phyloP scores from a whole-genome alignment of 2,888 invertebrate species.

The Cybosia mesomella region DNA sequence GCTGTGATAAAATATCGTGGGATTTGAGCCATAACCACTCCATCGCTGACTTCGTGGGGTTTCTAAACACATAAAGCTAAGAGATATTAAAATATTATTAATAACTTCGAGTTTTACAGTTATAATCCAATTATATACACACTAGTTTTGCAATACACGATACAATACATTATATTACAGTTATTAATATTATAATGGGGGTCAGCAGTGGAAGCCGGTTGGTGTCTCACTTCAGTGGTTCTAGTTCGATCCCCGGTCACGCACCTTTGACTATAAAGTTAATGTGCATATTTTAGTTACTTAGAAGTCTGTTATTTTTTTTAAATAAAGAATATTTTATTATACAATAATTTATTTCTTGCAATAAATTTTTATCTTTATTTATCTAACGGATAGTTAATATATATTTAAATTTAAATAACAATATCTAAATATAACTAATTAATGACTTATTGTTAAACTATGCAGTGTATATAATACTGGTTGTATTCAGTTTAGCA shows the following conservation, averaged over 20 bases:
- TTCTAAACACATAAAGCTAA: background rate
- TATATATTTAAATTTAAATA: no score
- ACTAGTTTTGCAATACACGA: background rate
- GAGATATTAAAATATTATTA: background rate
- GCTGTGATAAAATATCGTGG: no score
- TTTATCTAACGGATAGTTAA: no score
- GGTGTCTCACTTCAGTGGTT: slow-evolving; percentile 10
- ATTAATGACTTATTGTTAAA: no score
- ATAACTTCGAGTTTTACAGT: background rate
- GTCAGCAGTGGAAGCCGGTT: background rate
- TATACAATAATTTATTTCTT: background rate
- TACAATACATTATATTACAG: background rate
- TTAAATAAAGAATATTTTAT: no score
- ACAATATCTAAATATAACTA: no score
- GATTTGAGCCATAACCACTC: no score
- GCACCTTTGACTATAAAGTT: background rate
- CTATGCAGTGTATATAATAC: no score
- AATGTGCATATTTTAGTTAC: background rate
- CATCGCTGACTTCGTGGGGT: no score
- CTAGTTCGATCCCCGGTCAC: slow-evolving; percentile 14
- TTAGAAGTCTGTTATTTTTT: background rate
- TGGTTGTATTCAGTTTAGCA: no score
- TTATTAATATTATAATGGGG: background rate
- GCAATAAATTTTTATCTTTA: background rate
- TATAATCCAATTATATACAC: slow-evolving; percentile 4